These are phyloP conservation scores for Willisornis vidua DNA, from an alignment of 2,113 vertebrate species.

Conservation along the genomic window DNA sequence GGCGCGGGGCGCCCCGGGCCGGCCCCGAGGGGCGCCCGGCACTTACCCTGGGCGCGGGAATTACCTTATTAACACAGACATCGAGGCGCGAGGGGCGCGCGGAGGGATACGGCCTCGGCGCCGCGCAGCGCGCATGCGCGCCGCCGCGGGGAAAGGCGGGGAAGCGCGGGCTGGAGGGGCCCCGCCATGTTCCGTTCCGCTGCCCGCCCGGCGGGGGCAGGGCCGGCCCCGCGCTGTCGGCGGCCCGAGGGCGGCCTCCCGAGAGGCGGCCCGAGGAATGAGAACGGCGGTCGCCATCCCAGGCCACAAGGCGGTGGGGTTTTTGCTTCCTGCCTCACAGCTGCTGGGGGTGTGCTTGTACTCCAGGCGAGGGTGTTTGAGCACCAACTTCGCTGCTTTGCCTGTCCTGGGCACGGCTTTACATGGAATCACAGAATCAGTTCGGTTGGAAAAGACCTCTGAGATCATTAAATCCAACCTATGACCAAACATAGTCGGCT, in stretches of 20 bases:
- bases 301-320: neutral
- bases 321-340: neutral
- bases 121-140: conserved; percentile 48
- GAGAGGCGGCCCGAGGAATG: accelerated
- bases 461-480: neutral
- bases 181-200: conserved; percentile 52
- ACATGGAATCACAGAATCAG: neutral
- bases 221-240: neutral
- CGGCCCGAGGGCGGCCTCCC: too few species aligned
- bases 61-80: conserved; percentile 48
- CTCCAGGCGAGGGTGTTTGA: neutral
- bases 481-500: neutral
- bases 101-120: conserved; percentile 57
- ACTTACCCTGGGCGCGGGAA: conserved; percentile 28
- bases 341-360: neutral
- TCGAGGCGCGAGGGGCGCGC: conserved; percentile 31
- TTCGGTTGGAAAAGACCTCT: neutral
- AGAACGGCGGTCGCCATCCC: accelerated
- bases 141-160: conserved; percentile 17
- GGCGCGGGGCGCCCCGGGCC: too few species aligned
- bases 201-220: conserved; percentile 7
- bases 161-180: conserved; percentile 6
- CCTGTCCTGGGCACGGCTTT: neutral
- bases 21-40: neutral
- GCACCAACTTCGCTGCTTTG: neutral